A percentile compares a stretch with the other conserved stretches of the same genome.
Conservation (phyloP, 2,797 vertebrate genomes). For the Somateria mollissima region DNA sequence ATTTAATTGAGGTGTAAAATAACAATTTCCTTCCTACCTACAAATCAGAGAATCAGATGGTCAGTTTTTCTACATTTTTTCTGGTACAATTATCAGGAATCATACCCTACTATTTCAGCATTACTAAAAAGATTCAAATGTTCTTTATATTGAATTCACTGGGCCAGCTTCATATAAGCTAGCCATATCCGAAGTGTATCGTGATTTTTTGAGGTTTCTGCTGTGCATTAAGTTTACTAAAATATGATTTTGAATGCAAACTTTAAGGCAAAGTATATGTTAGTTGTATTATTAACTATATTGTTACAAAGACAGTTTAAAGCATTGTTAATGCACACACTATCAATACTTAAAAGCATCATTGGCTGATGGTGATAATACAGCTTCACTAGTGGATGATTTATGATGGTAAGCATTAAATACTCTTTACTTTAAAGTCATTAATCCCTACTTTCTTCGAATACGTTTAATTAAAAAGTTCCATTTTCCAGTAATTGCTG, state of each 20-base stretch:
- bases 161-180: background rate
- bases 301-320: constrained; percentile 57
- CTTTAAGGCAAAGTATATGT: background rate
- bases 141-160: background rate
- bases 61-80: background rate
- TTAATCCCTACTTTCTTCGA: constrained; percentile 72
- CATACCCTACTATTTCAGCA: background rate
- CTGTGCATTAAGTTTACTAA: background rate
- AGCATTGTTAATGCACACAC: constrained; percentile 43
- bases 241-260: constrained; percentile 23
- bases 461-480: constrained; percentile 75
- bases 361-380: constrained; percentile 8
- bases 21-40: background rate
- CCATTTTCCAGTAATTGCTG: constrained; percentile 66
- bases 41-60: background rate
- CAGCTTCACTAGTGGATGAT: constrained; percentile 50
- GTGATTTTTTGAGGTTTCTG: background rate
- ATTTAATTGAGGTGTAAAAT: constrained; percentile 17
- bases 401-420: constrained; percentile 61
- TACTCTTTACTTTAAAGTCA: constrained; percentile 57
- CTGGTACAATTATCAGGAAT: background rate
- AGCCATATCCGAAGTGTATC: background rate
- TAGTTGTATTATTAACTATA: constrained; percentile 55
- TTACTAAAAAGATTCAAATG: background rate
- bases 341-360: constrained; percentile 56